These are phyloP conservation scores for Drosophila orena DNA, from an alignment of 1,140 invertebrate genomes.

Conservation along the genomic window DNA sequence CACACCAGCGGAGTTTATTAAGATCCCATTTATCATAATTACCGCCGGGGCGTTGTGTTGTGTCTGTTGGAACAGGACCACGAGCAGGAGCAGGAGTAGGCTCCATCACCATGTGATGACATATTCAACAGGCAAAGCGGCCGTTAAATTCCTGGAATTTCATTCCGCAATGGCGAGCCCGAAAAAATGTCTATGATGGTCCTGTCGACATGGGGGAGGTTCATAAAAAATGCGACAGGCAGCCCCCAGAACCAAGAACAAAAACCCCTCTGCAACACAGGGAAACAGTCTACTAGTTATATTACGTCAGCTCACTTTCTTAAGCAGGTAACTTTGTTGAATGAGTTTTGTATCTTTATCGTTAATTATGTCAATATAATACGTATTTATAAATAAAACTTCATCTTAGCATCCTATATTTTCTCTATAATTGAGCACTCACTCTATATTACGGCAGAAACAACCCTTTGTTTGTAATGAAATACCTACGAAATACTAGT, in stretches of 20 bases:
- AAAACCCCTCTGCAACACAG: not conserved
- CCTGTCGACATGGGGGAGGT: conserved; percentile 36
- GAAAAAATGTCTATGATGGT: conserved; percentile 57
- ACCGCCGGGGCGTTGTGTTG: conserved; percentile 29
- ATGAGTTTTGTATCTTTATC: not conserved
- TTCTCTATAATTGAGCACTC: too few relatives aligned
- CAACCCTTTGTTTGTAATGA: too few relatives aligned
- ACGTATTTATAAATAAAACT: too few relatives aligned
- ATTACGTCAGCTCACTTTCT: not conserved
- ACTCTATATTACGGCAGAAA: too few relatives aligned
- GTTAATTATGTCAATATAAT: too few relatives aligned
- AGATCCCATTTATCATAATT: conserved; percentile 77
- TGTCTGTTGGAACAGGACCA: conserved; percentile 2
- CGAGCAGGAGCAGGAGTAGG: not conserved
- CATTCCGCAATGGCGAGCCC: conserved; percentile 48
- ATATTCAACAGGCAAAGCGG: conserved; percentile 63
- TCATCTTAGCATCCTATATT: too few relatives aligned
- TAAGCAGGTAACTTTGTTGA: not conserved
- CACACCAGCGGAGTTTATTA: conserved; percentile 58
- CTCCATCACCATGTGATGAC: conserved; percentile 30
- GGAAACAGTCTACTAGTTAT: not conserved
- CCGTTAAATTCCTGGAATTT: conserved; percentile 66
- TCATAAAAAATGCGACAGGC: conserved; percentile 68
- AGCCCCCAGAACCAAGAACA: not conserved
- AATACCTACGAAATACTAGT: too few relatives aligned